phyloP scores from a whole-genome alignment of 2,888 invertebrate species.

The Pycnomerus fuliginosus region DNA sequence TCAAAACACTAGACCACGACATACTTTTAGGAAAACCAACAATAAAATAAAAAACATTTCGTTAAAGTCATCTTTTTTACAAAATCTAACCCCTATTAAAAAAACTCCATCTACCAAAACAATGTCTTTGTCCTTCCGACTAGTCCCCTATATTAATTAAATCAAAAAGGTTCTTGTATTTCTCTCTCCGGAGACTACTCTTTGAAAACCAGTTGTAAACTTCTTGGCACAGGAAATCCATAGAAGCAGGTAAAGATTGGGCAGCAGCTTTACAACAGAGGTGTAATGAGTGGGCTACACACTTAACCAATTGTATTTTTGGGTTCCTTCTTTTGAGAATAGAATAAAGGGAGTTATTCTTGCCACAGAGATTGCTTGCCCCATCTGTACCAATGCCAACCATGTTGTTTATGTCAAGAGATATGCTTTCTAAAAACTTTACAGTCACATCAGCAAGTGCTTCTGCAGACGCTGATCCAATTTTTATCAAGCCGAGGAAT shows the following conservation, averaged over 20 bases:
- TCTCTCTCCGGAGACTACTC: conserved; percentile 21
- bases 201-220: conserved; percentile 26
- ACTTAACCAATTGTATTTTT: conserved; percentile 25
- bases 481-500: background rate
- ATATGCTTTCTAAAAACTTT: background rate
- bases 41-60: too few species aligned
- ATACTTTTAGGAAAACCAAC: too few species aligned
- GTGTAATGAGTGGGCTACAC: conserved; percentile 28
- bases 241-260: conserved; percentile 24
- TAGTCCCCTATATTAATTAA: too few species aligned
- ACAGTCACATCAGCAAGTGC: background rate
- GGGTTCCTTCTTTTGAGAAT: conserved; percentile 25
- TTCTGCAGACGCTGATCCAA: background rate
- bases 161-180: conserved; percentile 25
- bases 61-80: too few species aligned
- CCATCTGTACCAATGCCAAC: conserved; percentile 36
- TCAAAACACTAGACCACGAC: too few species aligned
- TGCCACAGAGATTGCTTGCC: conserved; percentile 28
- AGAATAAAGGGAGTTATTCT: conserved; percentile 30
- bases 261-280: conserved; percentile 19
- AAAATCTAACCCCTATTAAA: too few species aligned
- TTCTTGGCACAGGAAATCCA: conserved; percentile 30
- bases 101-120: too few species aligned
- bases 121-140: too few species aligned
- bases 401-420: conserved; percentile 15